Base-by-base conservation (phyloP, 2,113 vertebrate species). In the Echinops telfairi region DNA sequence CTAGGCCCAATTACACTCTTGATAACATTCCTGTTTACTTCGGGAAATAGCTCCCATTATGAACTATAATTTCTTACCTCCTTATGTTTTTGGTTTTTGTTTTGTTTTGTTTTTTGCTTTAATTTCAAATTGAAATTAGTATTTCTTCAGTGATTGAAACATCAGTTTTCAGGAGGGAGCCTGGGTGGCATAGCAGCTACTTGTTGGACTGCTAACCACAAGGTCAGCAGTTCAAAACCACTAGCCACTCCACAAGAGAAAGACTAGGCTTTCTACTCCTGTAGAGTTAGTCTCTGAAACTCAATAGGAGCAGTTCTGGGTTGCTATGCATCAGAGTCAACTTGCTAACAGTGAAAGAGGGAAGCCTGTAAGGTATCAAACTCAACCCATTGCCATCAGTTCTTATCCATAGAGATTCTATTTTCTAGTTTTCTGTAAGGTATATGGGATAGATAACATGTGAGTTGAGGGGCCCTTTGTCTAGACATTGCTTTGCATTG, bases 131-230 rank as follows among this genome's bases (percentile, higher is more conserved):
- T 20, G 33, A 71, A 23, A 53, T 53, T 40, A 71, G 31, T 40
- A 77, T 84, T 68, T 86, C 58, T 58, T 81, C 85, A 62, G 66
- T 27, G 79, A 90, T 3, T 79, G 62, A 93, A 83, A 62, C 57
- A 79, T 82, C 31, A 68, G 82, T 91, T 90, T 47, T 22, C 23
- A 89, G 76, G 76, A 53, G 10, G 47, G 9, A 53, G 47, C 12
- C 47, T 11, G 47, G 47, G 10, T 53, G 47, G 10, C 47, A 53
- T 53, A 47, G 43, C 43, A 47, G 43, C 43, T 47, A 53, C 60
- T 23, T 9, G 25, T 66, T 66, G 64, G 22, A 27, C 64, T 66
- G 64, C 64, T 66, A 27, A 66, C 64, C 9, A 25, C 22, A 66
- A 29, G 64, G 64, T 10, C 9, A 10, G 25, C 23, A 25, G 9